Base-by-base conservation (phyloP, 37 sponge, comb jelly and placozoan genomes). In the Spongilla lacustris region DNA sequence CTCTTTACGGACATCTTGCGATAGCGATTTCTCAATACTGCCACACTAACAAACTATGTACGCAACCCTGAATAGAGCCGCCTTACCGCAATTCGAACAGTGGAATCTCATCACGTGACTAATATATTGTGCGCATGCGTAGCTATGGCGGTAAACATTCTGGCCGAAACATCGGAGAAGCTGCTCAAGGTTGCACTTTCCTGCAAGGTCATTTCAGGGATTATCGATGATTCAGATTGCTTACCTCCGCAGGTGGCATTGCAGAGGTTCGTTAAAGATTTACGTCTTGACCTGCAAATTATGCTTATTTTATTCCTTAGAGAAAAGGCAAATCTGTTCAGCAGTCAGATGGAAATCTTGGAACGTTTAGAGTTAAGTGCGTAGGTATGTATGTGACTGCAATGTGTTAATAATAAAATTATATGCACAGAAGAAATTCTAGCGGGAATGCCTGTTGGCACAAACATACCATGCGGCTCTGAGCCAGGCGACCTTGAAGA, bases 1-100 rank as follows among this genome's bases (percentile, higher is more conserved):
- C 89, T 92, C 77, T 91, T 85, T 14, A 71, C 41, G 22, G 79
- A 77, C 74, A 67, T 83, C 77, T 74, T 74, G 75, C 33, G 23
- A 72, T 28, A 24, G 29, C 27, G 29, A 72, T 9, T 33, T 29
- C 27, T 25, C 31, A 72, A 32, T 29, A 32, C 71, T 28, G 30
- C 28, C 73, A 72, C 73, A 72, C 29, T 29, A 33, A 29, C 31
- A 71, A 71, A 71, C 12, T 29, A 81, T 69, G n/a, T 37, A 26
- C 48, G 0, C 66, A 79, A 67, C 72, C 58, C 58, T 58, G 58
- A 58, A 58, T 58, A 58, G 19, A 58, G 58, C 41, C 71, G 48
- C 2, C 22, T 22, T 12, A 36, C 80, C 87, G 81, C 79, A 66
- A 48, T 46, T 74, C 41, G 27, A 35, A 33, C n/a, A 9, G 41